Percentiles rank a stretch among this genome's conserved stretches.
phyloP scores from a whole-genome alignment of 2,888 invertebrate genomes.

The Stegana nigrithorax region DNA sequence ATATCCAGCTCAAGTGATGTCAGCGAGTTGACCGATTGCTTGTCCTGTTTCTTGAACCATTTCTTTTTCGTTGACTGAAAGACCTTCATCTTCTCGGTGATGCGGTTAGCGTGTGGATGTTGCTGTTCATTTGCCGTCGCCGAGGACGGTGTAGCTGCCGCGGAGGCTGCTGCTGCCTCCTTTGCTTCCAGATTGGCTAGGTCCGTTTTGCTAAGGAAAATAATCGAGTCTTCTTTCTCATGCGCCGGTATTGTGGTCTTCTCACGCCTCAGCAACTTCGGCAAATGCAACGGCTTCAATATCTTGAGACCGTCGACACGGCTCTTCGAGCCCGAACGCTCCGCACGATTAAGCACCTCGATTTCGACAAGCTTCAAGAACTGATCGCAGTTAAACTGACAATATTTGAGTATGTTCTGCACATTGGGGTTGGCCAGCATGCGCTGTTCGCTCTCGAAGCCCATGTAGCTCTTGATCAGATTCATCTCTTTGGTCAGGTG shows the following conservation, averaged over 20 bases:
- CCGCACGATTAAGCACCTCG: slow-evolving; percentile 66
- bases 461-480: slow-evolving; percentile 63
- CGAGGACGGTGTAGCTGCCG: slow-evolving; percentile 45
- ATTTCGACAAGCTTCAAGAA: slow-evolving; percentile 66
- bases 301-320: slow-evolving; percentile 72
- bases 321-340: slow-evolving; percentile 68
- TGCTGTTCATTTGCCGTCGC: slow-evolving; percentile 15
- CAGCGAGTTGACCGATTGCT: slow-evolving; percentile 46
- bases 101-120: slow-evolving; percentile 47
- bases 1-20: slow-evolving; percentile 71
- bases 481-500: slow-evolving; percentile 68
- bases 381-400: slow-evolving; percentile 68
- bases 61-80: slow-evolving; percentile 73
- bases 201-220: slow-evolving; percentile 76
- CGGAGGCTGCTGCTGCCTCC: slow-evolving; percentile 40
- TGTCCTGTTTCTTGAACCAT: slow-evolving; percentile 73
- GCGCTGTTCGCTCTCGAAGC: slow-evolving; percentile 67
- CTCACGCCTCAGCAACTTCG: slow-evolving; percentile 65
- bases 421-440: slow-evolving; percentile 68
- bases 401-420: slow-evolving; percentile 68
- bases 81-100: slow-evolving; percentile 68
- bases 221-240: slow-evolving; percentile 76
- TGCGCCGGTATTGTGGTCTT: slow-evolving; percentile 68
- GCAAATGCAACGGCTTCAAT: slow-evolving; percentile 69
- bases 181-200: slow-evolving; percentile 73